Conservation (phyloP, 2,797 vertebrate genomes). For the Macropodus opercularis region DNA sequence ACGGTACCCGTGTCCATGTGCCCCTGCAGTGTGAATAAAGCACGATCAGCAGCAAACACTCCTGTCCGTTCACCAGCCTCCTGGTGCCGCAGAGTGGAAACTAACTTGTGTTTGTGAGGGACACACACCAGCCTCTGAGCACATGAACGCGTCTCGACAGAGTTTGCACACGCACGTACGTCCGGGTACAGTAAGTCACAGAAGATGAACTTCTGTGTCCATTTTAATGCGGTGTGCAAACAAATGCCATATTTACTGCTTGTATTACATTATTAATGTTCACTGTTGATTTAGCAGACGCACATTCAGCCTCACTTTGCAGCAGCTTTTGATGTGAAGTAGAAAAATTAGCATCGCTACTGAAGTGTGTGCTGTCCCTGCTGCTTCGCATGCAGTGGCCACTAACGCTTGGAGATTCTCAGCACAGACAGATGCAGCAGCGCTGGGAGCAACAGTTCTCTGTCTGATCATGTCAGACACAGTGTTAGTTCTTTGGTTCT, state of each 20-base stretch:
- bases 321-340: constrained; percentile 18
- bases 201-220: no score
- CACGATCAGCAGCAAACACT: constrained; percentile 51
- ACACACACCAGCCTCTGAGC: constrained; percentile 38
- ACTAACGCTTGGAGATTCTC: constrained; percentile 1
- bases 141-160: constrained; percentile 59
- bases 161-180: no score
- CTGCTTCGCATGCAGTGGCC: not conserved
- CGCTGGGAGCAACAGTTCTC: not conserved
- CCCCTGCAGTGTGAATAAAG: constrained; percentile 46
- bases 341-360: constrained; percentile 61
- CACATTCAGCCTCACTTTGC: constrained; percentile 6
- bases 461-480: no score
- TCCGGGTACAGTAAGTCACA: no score
- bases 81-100: constrained; percentile 32
- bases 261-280: not conserved
- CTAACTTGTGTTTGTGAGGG: constrained; percentile 11
- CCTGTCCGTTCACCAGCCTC: constrained; percentile 44
- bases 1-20: constrained; percentile 53
- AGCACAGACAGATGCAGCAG: not conserved
- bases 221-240: no score
- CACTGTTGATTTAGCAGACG: constrained; percentile 20
- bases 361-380: no score
- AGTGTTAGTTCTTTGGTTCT: not conserved
- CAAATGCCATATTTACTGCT: no score